Conservation (phyloP, 2,113 vertebrate species). For the Oreochromis aureus region DNA sequence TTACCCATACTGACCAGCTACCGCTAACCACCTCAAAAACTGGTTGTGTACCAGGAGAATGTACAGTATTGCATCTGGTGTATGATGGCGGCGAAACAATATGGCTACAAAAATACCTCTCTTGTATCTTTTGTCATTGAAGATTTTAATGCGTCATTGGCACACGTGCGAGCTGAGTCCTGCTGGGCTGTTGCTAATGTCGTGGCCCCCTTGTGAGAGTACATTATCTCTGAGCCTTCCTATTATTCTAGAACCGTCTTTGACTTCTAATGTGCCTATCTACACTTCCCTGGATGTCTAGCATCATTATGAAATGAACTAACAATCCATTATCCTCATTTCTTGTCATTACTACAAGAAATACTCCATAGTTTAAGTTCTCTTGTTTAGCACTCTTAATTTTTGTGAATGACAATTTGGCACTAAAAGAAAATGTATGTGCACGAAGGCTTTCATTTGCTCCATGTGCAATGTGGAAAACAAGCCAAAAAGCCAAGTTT, state of each 20-base stretch:
- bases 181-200: slow-evolving; percentile 71
- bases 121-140: slow-evolving; percentile 70
- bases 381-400: slow-evolving; percentile 44
- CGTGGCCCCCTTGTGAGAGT: slow-evolving; percentile 67
- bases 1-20: background rate
- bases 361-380: slow-evolving; percentile 46
- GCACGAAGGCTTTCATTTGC: background rate
- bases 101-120: slow-evolving; percentile 57
- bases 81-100: slow-evolving; percentile 31
- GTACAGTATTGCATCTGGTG: slow-evolving; percentile 18
- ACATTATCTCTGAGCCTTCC: slow-evolving; percentile 72
- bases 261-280: slow-evolving; percentile 74
- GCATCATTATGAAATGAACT: slow-evolving; percentile 52
- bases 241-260: slow-evolving; percentile 67
- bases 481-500: background rate
- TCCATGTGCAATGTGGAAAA: background rate
- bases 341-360: slow-evolving; percentile 45
- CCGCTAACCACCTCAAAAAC: background rate
- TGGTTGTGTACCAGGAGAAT: background rate
- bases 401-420: slow-evolving; percentile 33
- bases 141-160: slow-evolving; percentile 66
- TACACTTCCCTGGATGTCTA: slow-evolving; percentile 55
- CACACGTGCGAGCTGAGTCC: slow-evolving; percentile 58
- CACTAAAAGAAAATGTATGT: background rate
- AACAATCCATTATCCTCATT: slow-evolving; percentile 65